phyloP scores from a whole-genome alignment of 2,888 invertebrate genomes.

The Cataglyphis cursor region DNA sequence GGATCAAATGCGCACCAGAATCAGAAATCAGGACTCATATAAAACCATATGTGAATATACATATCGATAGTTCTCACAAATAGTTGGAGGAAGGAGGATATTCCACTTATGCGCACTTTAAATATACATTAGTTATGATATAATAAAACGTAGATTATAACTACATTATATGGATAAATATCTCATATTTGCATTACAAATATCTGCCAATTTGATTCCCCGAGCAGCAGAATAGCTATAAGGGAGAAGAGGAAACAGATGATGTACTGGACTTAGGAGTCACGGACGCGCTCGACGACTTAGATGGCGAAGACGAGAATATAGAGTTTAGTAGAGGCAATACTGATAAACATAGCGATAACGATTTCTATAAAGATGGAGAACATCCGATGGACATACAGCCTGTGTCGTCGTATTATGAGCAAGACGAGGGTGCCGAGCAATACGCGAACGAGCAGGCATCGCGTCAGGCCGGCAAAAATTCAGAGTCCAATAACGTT shows the following conservation, averaged over 20 bases:
- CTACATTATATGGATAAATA: conserved; percentile 46
- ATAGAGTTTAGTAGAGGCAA: conserved; percentile 82
- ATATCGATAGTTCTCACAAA: conserved; percentile 14
- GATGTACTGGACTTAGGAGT: conserved; percentile 87
- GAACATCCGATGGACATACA: conserved; percentile 70
- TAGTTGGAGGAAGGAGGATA: not conserved
- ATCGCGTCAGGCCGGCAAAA: conserved; percentile 71
- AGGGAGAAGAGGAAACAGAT: conserved; percentile 86
- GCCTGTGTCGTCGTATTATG: conserved; percentile 74
- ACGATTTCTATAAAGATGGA: conserved; percentile 82
- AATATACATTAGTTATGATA: conserved; percentile 22
- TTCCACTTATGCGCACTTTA: conserved; percentile 17
- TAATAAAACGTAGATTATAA: conserved; percentile 43
- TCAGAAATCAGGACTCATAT: not conserved
- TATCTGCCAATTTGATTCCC: conserved; percentile 84
- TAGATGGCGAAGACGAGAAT: conserved; percentile 86
- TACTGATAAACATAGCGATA: conserved; percentile 79
- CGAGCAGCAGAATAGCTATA: conserved; percentile 86
- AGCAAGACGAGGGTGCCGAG: conserved; percentile 74
- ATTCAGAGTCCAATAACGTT: conserved; percentile 67
- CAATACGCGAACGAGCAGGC: conserved; percentile 64
- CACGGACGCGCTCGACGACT: conserved; percentile 85
- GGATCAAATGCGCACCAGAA: not conserved
- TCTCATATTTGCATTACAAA: conserved; percentile 75
- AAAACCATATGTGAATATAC: conserved; percentile 1